Evolutionary conservation across 2,113 vertebrate species (phyloP).

Genomic region (Candoia aspera): DNA sequence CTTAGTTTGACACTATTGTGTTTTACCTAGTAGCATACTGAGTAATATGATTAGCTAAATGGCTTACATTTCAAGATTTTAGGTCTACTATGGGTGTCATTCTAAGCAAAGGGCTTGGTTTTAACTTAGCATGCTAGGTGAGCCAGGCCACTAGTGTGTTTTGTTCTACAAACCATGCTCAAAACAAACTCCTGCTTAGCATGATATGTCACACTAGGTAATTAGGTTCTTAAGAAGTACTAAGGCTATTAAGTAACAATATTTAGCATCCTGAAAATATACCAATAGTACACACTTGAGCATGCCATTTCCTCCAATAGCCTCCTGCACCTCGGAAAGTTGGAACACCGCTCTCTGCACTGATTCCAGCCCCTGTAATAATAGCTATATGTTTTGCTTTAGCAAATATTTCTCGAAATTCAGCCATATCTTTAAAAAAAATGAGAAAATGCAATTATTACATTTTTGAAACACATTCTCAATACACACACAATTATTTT

Average conservation of each 20-base stretch:
- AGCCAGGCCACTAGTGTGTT: not conserved
- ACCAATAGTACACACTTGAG: constrained; percentile 78
- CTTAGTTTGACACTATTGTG: not conserved
- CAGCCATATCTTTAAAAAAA: constrained; percentile 79
- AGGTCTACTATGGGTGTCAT: not conserved
- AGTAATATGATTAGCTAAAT: not conserved
- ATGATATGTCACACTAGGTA: not conserved
- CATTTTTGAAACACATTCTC: accelerated
- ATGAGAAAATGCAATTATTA: not conserved
- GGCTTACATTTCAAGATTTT: not conserved
- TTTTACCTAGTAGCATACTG: not conserved
- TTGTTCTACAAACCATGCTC: not conserved
- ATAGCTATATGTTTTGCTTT: constrained; percentile 90
- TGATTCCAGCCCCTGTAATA: constrained; percentile 92
- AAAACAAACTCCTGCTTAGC: not conserved
- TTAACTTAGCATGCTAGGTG: not conserved
- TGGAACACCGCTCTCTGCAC: constrained; percentile 90
- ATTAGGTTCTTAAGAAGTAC: not conserved
- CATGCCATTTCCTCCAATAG: constrained; percentile 93
- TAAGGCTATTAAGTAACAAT: not conserved
- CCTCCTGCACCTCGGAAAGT: constrained; percentile 90
- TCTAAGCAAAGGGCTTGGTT: not conserved
- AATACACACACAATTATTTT: not conserved
- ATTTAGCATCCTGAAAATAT: not conserved
- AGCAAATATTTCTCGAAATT: constrained; percentile 88